Percentiles rank a stretch among this genome's conserved stretches.
phyloP scores from a whole-genome alignment of 2,888 invertebrate genomes.

The Acanthacorydalis orientalis region DNA sequence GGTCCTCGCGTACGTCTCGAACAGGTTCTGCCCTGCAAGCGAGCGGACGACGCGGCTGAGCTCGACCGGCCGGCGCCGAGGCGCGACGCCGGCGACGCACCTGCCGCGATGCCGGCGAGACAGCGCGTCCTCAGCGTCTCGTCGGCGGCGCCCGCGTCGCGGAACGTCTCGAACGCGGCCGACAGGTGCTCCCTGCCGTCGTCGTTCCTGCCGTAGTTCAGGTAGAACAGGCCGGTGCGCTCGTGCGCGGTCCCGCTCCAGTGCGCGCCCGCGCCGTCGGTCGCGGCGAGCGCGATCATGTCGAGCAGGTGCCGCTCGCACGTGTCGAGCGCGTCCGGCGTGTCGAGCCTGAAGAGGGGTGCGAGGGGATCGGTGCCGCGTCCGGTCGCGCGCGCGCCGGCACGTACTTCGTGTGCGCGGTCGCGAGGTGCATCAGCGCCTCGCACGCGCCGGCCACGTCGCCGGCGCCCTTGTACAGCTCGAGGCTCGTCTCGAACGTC shows the following conservation, averaged over 20 bases:
- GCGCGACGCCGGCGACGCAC: slow-evolving; percentile 9
- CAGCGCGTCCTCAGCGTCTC: slow-evolving; percentile 19
- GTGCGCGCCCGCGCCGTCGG: slow-evolving; percentile 14
- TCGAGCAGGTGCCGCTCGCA: slow-evolving; percentile 16
- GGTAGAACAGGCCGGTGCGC: slow-evolving; percentile 21
- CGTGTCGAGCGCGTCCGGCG: slow-evolving; percentile 5
- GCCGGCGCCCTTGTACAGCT: slow-evolving; percentile 23
- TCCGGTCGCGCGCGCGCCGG: no score
- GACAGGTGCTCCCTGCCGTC: slow-evolving; percentile 18
- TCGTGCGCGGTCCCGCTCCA: slow-evolving; percentile 20
- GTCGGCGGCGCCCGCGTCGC: slow-evolving; percentile 12
- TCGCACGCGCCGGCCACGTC: slow-evolving; percentile 32
- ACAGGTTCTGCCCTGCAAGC: slow-evolving; percentile 16
- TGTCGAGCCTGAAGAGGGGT: no score
- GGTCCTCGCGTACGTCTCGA: slow-evolving; percentile 15
- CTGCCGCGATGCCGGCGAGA: slow-evolving; percentile 20
- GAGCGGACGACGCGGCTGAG: not conserved
- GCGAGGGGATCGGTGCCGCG: no score
- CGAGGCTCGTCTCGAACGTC: slow-evolving; percentile 30
- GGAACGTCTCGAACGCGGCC: slow-evolving; percentile 18
- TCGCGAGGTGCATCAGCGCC: slow-evolving; percentile 33
- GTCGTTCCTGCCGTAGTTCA: slow-evolving; percentile 17
- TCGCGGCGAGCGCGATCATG: slow-evolving; percentile 15
- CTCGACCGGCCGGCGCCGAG: slow-evolving; percentile 46
- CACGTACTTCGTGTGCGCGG: slow-evolving; percentile 32